Evolutionary conservation across 2,888 invertebrate genomes (phyloP), one percentile per base, ranked within the genome.

Genomic region (Pecten maximus): DNA sequence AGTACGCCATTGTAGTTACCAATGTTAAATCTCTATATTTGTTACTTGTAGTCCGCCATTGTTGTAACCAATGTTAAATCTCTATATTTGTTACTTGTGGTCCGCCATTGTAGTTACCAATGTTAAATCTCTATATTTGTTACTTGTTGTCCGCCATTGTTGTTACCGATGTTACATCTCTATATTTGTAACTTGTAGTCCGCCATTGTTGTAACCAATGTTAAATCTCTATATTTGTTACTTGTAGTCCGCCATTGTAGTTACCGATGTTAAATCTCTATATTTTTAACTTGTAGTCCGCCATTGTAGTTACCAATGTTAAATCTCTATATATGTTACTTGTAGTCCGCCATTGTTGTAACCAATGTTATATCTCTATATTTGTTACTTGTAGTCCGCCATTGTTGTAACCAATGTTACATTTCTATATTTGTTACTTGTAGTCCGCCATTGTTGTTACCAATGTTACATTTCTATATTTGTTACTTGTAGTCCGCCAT

Each of bases 1-100:
- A 91, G 91, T 91, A 91, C 87, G 87, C 87, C 4, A 60, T 91
- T 40, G 48, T 91, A 12, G 40, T 91, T 2, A 89, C 90, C 8
- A n/a, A n/a, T n/a, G n/a, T n/a, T n/a, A n/a, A n/a, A n/a, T n/a
- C n/a, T n/a, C n/a, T n/a, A n/a, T n/a, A n/a, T 40, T 35, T 48
- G 40, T 88, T 90, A 19, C 87, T 48, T 48, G 6, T 48, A 91
- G 91, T 91, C 90, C 87, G 87, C 87, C 4, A 60, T 91, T 40
- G 48, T 91, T 23, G 40, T 91, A n/a, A n/a, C n/a, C n/a, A n/a
- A n/a, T n/a, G n/a, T n/a, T n/a, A n/a, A n/a, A n/a, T n/a, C n/a
- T n/a, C n/a, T n/a, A n/a, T n/a, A n/a, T 40, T 35, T 48, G 40
- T 88, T 90, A 19, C 87, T 48, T 48, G 6, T 48, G 90, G 91